Conservation (phyloP, 1,140 invertebrate species). For the Formica exsecta region DNA sequence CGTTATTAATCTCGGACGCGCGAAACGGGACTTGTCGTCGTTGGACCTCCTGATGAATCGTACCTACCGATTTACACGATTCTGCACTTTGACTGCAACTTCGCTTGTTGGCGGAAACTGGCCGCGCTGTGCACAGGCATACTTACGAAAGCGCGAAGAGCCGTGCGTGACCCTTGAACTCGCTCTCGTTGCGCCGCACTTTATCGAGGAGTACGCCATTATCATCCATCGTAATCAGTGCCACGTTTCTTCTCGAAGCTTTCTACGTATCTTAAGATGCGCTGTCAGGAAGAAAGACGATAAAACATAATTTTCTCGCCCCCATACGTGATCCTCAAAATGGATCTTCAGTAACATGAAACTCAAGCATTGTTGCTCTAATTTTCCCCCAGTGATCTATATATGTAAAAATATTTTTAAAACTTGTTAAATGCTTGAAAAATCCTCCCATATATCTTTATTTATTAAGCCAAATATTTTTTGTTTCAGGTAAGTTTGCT, state of each 20-base stretch:
- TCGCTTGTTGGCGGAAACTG: slow-evolving; percentile 49
- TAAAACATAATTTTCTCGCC: slow-evolving; percentile 61
- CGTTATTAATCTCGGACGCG: slow-evolving; percentile 68
- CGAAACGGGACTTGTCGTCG: slow-evolving; percentile 18
- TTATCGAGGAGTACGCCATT: slow-evolving; percentile 56
- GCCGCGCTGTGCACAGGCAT: slow-evolving; percentile 24
- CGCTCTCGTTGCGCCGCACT: slow-evolving; percentile 44
- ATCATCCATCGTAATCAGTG: slow-evolving; percentile 64
- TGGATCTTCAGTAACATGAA: not conserved
- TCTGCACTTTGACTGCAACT: slow-evolving; percentile 74
- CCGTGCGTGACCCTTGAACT: slow-evolving; percentile 41
- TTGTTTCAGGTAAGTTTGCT: slow-evolving; percentile 38
- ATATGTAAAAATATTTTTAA: not conserved
- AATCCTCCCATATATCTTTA: not conserved
- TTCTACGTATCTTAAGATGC: slow-evolving; percentile 56
- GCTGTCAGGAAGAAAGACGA: slow-evolving; percentile 47
- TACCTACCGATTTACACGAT: slow-evolving; percentile 73
- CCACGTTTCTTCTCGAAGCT: slow-evolving; percentile 57
- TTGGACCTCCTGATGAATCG: slow-evolving; percentile 59
- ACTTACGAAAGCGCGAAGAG: slow-evolving; percentile 49
- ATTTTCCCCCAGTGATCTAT: not conserved
- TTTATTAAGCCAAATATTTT: slow-evolving; percentile 5
- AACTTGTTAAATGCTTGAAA: not conserved
- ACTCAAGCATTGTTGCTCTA: not conserved
- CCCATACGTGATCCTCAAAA: slow-evolving; percentile 33